Base-by-base conservation (phyloP, 2,797 vertebrate species). In the Artibeus lituratus region DNA sequence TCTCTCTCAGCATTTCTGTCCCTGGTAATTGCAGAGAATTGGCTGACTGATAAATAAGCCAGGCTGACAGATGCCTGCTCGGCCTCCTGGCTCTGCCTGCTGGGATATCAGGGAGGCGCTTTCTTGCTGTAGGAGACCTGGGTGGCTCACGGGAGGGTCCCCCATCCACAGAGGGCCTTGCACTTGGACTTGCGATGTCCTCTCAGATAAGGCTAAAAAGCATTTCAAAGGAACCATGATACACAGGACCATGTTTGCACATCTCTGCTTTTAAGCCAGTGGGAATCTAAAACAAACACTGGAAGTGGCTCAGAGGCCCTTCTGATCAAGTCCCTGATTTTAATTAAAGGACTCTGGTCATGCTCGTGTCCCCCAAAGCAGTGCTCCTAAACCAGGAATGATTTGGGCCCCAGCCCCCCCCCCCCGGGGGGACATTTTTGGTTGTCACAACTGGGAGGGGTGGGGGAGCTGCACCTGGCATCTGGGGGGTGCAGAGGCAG, bases 41-140 rank as follows among this genome's bases (percentile, higher is more conserved):
- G 96, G 83, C 97, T 74, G 29, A 74, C 78, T 49, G 94, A 80
- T 74, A 72, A 91, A 67, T n/a, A 51, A 57, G 19, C 86, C 73
- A 0, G 26, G 91, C 87, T 91, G 51, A 0, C 39, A 2, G 85
- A 74, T 76, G 67, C 87, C 73, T 2, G 0, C 51, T 0, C 8
- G 73, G 91, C 81, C 72, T 69, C 80, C 87, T 53, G 32, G 35
- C 86, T 90, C 35, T 72, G 21, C 81, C 69, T 85, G 44, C 65
- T 3, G 11, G 77, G 78, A 0, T 24, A 21, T 44, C 70, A 7
- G 78, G 91, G 91, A 74, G 76, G 62, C 4, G 1, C 49, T 18
- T 44, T 67, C 37, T 92, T 42, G 47, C 53, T 10, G 7, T 14
- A 1, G 44, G 6, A 57, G 44, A 39, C 39, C 51, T 10, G 1